phyloP scores from a whole-genome alignment of 1,140 invertebrate genomes.

The Metopolophium dirhodum region DNA sequence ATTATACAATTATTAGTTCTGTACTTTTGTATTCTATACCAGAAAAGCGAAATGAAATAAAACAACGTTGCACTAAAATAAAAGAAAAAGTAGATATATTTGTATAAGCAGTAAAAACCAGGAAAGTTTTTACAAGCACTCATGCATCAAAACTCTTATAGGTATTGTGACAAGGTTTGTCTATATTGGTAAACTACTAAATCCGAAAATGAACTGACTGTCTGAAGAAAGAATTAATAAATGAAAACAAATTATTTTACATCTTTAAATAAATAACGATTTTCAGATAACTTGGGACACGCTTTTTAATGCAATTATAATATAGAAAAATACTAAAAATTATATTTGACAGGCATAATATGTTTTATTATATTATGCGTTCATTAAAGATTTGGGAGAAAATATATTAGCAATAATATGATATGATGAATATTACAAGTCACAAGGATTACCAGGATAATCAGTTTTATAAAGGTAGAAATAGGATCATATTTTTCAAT shows the following conservation, averaged over 20 bases:
- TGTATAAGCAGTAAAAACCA: not conserved
- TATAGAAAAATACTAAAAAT: not conserved
- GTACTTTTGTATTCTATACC: not conserved
- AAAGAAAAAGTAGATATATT: not conserved
- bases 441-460: not conserved
- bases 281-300: not conserved
- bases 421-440: not conserved
- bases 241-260: not conserved
- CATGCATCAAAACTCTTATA: not conserved
- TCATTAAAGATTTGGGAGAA: not conserved
- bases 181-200: not conserved
- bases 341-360: not conserved
- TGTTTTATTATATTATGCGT: not conserved
- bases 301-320: not conserved
- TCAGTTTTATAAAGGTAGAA: not conserved
- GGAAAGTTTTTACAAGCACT: not conserved
- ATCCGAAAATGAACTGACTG: not conserved
- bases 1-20: too few relatives aligned
- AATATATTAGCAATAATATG: not conserved
- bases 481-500: not conserved
- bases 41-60: not conserved
- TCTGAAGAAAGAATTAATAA: not conserved
- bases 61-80: not conserved
- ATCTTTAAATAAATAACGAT: not conserved
- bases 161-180: not conserved